Evolutionary conservation across 2,113 vertebrate genomes (phyloP).

Genomic region (Periophthalmodon schlosseri): DNA sequence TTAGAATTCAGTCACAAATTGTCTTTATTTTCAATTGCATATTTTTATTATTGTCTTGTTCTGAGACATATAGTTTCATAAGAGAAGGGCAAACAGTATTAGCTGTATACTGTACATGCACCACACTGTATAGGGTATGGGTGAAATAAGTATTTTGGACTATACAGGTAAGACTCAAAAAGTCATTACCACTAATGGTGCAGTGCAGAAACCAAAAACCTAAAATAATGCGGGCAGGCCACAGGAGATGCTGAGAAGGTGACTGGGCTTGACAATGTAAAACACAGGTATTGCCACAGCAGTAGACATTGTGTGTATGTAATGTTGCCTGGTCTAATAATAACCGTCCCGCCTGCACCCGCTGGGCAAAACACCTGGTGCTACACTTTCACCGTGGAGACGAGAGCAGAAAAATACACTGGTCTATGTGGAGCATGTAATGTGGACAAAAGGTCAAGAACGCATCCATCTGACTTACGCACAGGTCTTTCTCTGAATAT

Average conservation of each 20-base stretch:
- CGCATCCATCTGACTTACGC: neutral
- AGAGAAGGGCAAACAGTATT: too few species aligned
- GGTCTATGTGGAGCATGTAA: slow-evolving; percentile 32
- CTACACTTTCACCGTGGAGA: slow-evolving; percentile 35
- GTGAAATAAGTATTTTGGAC: too few species aligned
- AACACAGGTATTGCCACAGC: slow-evolving; percentile 53
- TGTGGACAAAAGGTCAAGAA: slow-evolving; percentile 39
- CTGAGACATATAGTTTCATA: too few species aligned
- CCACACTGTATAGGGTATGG: too few species aligned
- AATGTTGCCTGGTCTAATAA: slow-evolving; percentile 57
- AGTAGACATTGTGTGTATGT: slow-evolving; percentile 44
- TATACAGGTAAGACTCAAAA: neutral
- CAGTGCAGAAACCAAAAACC: slow-evolving; percentile 10
- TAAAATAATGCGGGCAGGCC: neutral
- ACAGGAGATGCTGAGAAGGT: slow-evolving; percentile 48
- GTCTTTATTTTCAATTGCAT: too few species aligned
- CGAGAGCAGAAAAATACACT: slow-evolving; percentile 16
- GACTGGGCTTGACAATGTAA: slow-evolving; percentile 48
- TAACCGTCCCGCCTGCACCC: slow-evolving; percentile 53
- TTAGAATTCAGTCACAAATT: too few species aligned
- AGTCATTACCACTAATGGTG: neutral
- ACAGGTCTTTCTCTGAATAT: slow-evolving; percentile 7
- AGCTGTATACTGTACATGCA: too few species aligned
- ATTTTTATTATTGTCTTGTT: too few species aligned
- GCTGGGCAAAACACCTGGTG: slow-evolving; percentile 60